Conservation (phyloP, 2,113 vertebrate genomes). For the Pitta sordida region DNA sequence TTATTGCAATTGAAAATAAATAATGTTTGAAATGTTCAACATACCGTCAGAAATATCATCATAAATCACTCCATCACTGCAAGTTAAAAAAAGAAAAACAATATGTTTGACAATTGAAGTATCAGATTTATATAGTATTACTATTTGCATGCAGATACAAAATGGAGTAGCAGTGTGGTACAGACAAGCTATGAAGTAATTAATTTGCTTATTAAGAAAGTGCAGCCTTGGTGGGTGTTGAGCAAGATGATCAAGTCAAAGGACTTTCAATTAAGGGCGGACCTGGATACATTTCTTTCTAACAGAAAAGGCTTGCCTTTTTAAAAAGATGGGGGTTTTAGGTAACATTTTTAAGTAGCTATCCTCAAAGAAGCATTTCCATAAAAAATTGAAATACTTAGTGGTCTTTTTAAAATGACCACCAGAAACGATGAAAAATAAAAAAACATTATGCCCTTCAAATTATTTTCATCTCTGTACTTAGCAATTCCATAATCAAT, state of each 20-base stretch:
- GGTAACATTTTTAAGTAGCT: neutral
- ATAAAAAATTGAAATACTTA: neutral
- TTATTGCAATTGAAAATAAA: neutral
- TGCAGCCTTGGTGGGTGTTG: neutral
- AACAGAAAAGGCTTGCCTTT: neutral
- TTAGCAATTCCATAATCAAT: neutral
- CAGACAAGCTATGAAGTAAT: neutral
- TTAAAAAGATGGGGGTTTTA: neutral
- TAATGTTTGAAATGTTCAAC: conserved; percentile 29
- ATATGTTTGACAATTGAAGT: neutral
- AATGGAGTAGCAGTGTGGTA: neutral
- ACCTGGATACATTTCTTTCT: neutral
- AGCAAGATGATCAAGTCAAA: neutral
- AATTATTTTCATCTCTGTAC: neutral
- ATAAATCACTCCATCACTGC: conserved; percentile 91
- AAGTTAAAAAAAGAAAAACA: conserved; percentile 38
- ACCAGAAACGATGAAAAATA: neutral
- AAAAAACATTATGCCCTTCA: neutral
- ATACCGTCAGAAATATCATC: conserved; percentile 91
- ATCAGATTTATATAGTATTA: neutral
- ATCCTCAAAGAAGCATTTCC: neutral
- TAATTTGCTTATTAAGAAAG: neutral
- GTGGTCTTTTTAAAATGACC: neutral
- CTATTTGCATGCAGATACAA: neutral
- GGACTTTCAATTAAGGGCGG: neutral